Percentiles rank a stretch among this genome's conserved stretches.
phyloP scores from a whole-genome alignment of 2,797 vertebrate genomes.

The Spinus pinus region DNA sequence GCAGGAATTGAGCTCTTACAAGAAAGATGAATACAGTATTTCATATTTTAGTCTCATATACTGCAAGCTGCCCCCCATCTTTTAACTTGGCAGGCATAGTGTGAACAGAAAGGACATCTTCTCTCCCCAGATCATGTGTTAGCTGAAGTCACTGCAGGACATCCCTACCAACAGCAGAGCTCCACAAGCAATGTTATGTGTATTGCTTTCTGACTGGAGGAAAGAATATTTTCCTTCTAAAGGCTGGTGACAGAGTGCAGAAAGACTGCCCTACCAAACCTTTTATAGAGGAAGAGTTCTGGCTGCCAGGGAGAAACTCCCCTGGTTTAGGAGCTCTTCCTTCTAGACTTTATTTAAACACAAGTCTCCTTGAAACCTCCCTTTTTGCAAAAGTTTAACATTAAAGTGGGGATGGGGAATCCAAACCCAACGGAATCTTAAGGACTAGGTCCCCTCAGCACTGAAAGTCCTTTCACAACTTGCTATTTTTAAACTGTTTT shows the following conservation, averaged over 20 bases:
- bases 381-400: background rate
- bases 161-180: background rate
- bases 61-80: background rate
- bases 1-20: background rate
- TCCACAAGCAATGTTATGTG: background rate
- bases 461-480: background rate
- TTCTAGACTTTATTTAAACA: constrained; percentile 39
- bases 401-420: background rate
- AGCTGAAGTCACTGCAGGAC: accelerated
- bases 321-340: background rate
- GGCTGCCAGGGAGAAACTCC: background rate
- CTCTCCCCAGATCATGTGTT: background rate
- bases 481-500: background rate
- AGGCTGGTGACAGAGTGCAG: background rate
- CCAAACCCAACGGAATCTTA: background rate
- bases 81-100: background rate
- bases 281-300: background rate
- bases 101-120: background rate
- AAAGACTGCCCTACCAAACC: background rate
- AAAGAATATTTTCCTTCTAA: background rate
- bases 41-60: background rate
- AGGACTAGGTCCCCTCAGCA: background rate
- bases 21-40: background rate
- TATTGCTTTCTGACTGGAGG: background rate
- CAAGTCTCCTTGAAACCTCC: background rate